Evolutionary conservation across 2,113 vertebrate genomes (phyloP).

Genomic region (Atlantisia rogersi): DNA sequence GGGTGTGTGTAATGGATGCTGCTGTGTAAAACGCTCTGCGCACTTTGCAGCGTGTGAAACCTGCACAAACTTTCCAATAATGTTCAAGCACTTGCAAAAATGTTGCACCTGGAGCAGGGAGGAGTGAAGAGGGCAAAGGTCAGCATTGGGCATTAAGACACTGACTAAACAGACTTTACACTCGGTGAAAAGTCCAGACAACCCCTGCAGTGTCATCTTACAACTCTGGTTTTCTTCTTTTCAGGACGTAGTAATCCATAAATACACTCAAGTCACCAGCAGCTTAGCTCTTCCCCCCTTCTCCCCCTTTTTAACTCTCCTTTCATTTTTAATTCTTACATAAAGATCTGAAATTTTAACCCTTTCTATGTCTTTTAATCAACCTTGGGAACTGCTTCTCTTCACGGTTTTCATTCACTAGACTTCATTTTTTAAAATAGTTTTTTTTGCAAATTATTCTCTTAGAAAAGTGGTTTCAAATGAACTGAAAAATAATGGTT

Average conservation of each 20-base stretch:
- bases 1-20: not conserved
- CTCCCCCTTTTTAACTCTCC: constrained; percentile 64
- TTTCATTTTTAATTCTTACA: constrained; percentile 70
- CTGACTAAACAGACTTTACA: constrained; percentile 82
- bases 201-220: constrained; percentile 82
- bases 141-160: constrained; percentile 76
- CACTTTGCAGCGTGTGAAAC: constrained; percentile 31
- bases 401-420: not conserved
- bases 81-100: constrained; percentile 60
- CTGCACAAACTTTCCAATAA: constrained; percentile 23
- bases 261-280: constrained; percentile 82
- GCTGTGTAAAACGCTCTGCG: not conserved
- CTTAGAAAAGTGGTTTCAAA: not conserved
- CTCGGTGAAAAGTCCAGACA: constrained; percentile 82
- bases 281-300: constrained; percentile 79
- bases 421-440: not conserved
- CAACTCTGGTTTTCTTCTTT: constrained; percentile 81
- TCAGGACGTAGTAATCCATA: constrained; percentile 84
- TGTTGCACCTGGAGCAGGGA: constrained; percentile 87
- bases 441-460: not conserved
- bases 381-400: not conserved
- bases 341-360: constrained; percentile 86
- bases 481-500: not conserved
- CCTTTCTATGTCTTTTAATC: constrained; percentile 57
- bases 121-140: constrained; percentile 83